Evolutionary conservation across 2,888 invertebrate genomes (phyloP).

Genomic region (Germaria angustata): DNA sequence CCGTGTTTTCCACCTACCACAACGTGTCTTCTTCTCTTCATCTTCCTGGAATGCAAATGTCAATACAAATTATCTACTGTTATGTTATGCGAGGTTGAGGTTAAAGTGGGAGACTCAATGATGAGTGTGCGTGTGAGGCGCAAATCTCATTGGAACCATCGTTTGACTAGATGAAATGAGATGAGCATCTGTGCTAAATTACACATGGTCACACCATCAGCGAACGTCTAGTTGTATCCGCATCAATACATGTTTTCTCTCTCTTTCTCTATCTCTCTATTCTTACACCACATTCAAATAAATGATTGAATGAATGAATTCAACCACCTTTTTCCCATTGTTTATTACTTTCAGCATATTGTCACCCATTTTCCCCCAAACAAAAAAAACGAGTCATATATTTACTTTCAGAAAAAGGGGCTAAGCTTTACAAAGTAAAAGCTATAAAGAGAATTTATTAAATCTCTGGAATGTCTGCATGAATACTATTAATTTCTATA

Average conservation of each 20-base stretch:
- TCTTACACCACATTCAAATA: constrained; percentile 43
- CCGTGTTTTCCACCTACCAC: constrained; percentile 63
- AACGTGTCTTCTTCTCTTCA: constrained; percentile 53
- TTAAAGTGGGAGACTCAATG: constrained; percentile 48
- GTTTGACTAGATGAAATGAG: constrained; percentile 58
- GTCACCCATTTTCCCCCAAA: not conserved
- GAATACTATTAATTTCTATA: constrained; percentile 19
- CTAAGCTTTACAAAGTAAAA: constrained; percentile 21
- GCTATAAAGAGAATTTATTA: constrained; percentile 53
- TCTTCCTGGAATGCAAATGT: constrained; percentile 65
- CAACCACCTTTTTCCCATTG: constrained; percentile 57
- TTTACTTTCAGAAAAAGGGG: constrained; percentile 2
- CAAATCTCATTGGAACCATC: constrained; percentile 47
- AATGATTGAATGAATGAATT: constrained; percentile 50
- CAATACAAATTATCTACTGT: constrained; percentile 53
- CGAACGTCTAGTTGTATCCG: constrained; percentile 57
- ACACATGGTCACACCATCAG: constrained; percentile 43
- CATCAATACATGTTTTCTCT: constrained; percentile 57
- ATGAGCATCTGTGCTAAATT: constrained; percentile 9
- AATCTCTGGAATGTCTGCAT: constrained; percentile 56
- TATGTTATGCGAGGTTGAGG: constrained; percentile 64
- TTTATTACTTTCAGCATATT: constrained; percentile 22
- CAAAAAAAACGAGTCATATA: not conserved
- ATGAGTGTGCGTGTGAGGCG: constrained; percentile 47
- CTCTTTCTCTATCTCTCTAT: constrained; percentile 1